Base-by-base conservation (phyloP, 2,888 invertebrate genomes). In the Leptarthrus brevirostris region DNA sequence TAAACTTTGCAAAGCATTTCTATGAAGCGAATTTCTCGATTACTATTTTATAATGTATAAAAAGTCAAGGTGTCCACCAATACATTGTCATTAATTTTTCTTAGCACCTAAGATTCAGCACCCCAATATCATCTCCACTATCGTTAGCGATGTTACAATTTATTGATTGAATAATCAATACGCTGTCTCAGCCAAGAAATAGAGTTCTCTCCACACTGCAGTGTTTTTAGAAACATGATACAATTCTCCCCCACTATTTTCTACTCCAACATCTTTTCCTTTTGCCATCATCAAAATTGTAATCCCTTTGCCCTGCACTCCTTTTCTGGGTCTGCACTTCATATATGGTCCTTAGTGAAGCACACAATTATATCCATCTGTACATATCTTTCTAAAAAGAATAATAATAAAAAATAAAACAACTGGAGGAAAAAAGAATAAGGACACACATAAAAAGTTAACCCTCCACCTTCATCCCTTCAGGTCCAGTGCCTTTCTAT, bases 91-190 rank as follows among this genome's bases (percentile, higher is more conserved):
- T n/a, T n/a, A n/a, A n/a, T n/a, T n/a, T n/a, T n/a, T n/a, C n/a
- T n/a, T n/a, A n/a, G n/a, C n/a, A n/a, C n/a, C n/a, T n/a, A n/a
- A n/a, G n/a, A n/a, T n/a, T n/a, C n/a, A n/a, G n/a, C 49, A 20
- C 18, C 12, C 49, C 16, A 49, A 49, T 5, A 8, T 20, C 18
- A 49, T 18, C 16, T 49, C 16, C 49, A 49, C 49, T 54, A 58
- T 58, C 61, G 75, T 66, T 70, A 47, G 22, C 36, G 61, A 70
- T 74, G 72, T 74, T 73, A 74, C 74, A 75, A 8, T 75, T 70
- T 76, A 77, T 77, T 77, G 77, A 77, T 77, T 77, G 77, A 77
- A 77, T 77, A 77, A 77, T 77, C 77, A 76, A 77, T 77, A 77
- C 74, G 75, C 3, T 69, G 52, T 40, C 58, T 64, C 40, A 54